Base-by-base conservation (phyloP, 2,113 vertebrate genomes). In the Hippocampus comes region DNA sequence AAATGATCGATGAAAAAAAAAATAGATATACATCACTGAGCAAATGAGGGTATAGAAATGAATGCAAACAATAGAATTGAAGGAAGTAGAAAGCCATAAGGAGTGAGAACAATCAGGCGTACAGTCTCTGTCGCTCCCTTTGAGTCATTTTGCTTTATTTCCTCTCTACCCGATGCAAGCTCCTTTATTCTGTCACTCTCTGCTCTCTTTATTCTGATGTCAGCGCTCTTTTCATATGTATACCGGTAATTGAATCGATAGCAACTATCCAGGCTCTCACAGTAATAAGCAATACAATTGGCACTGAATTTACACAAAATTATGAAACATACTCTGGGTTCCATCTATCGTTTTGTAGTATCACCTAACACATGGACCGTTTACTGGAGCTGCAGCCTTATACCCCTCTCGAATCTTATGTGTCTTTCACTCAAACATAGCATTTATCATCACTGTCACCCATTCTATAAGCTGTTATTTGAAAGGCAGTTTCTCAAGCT, bases 401-500 rank as follows among this genome's bases (percentile, higher is more conserved):
- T 9, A 0, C 41, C 11, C 20, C 18, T 61, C 6, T 38, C 30
- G 34, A 38, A 38, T 41, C 9, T 20, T 9, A 21, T 63, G 2
- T 41, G 60, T 49, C 66, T 68, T 74, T 51, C 34, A 64, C 63
- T 25, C 5, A 59, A 25, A 65, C 57, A 55, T 71, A 11, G 59
- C 70, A 82, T 88, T 84, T 73, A 68, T 86, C 83, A 76, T 64
- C 38, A 27, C 69, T 86, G 83, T 80, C 82, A 72, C 21, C 72
- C 63, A 82, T 82, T 66, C 79, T 49, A 53, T 41, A 43, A 73
- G 72, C 80, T 85, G 88, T 67, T 20, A 27, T 48, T 51, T 79
- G 67, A 85, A 72, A 86, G 78, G 60, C 72, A 70, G 80, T 88
- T 89, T 90, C 89, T 89, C 86, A 90, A 77, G 78, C 79, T 84